Evolutionary conservation across 2,113 vertebrate genomes (phyloP).

Genomic region (Eira barbara): DNA sequence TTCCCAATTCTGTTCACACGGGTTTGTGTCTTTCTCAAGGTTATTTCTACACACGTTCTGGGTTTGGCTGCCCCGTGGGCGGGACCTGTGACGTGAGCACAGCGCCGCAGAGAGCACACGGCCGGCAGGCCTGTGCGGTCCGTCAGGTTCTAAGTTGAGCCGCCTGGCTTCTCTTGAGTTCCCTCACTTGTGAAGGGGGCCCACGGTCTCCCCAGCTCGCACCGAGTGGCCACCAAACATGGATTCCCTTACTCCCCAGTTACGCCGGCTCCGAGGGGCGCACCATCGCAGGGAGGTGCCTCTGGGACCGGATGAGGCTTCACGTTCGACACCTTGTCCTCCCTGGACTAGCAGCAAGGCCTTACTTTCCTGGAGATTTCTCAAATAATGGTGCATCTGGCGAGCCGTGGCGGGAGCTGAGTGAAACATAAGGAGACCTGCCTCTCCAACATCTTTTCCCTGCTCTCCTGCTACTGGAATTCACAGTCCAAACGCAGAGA

Average conservation of each 20-base stretch:
- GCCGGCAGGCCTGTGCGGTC: rapidly evolving
- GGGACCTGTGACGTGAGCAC: rapidly evolving
- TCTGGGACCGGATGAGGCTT: neutral
- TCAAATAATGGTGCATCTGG: neutral
- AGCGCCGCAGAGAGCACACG: rapidly evolving
- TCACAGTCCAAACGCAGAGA: neutral
- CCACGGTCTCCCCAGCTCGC: rapidly evolving
- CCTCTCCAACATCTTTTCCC: neutral
- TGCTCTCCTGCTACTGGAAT: neutral
- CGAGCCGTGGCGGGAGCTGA: rapidly evolving
- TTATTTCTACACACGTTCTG: neutral
- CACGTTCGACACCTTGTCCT: neutral
- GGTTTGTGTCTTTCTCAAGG: neutral
- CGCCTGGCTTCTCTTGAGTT: neutral
- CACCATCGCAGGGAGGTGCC: neutral
- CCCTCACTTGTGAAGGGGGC: neutral
- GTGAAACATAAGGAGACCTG: neutral
- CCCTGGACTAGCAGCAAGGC: neutral
- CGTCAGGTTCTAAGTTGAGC: no score
- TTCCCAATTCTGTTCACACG: neutral
- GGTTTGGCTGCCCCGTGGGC: no score
- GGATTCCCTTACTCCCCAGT: neutral
- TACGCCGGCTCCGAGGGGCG: neutral
- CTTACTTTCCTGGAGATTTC: neutral
- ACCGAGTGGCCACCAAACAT: neutral